Percentiles rank a stretch among this genome's conserved stretches.
Evolutionary conservation across 2,888 invertebrate species (phyloP).

Genomic region (Leptinotarsa rubiginosa): DNA sequence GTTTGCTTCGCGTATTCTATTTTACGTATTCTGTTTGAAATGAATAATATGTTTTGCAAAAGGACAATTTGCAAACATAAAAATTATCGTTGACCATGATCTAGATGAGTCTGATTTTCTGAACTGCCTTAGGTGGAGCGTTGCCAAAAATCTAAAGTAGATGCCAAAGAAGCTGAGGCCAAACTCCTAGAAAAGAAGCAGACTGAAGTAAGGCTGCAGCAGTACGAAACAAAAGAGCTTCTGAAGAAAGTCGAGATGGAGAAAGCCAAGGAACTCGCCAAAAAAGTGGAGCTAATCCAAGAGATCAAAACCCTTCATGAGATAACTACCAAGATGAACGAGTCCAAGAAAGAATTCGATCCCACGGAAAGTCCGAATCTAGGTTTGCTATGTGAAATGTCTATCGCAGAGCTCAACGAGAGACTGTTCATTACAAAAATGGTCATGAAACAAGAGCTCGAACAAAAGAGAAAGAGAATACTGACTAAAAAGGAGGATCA

Average conservation of each 20-base stretch:
- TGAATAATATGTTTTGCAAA: too few species aligned
- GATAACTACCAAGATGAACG: constrained; percentile 56
- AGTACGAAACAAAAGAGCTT: constrained; percentile 67
- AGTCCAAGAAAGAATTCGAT: constrained; percentile 68
- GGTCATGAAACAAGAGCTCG: constrained; percentile 69
- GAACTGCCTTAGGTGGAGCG: constrained; percentile 63
- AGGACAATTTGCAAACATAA: background rate
- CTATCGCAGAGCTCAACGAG: constrained; percentile 73
- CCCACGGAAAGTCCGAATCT: constrained; percentile 71
- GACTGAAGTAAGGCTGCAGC: constrained; percentile 66
- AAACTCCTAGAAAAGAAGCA: constrained; percentile 70
- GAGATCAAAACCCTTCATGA: constrained; percentile 64
- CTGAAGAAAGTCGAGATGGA: constrained; percentile 56
- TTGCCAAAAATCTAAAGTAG: constrained; percentile 65
- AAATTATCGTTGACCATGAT: background rate
- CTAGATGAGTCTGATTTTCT: background rate
- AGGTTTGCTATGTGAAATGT: constrained; percentile 75
- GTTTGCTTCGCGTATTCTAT: too few species aligned
- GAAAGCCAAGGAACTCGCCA: constrained; percentile 61
- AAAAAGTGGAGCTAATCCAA: constrained; percentile 64
- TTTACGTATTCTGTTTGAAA: too few species aligned
- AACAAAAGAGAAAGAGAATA: constrained; percentile 67
- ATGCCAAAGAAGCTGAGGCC: constrained; percentile 69
- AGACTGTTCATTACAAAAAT: constrained; percentile 68
- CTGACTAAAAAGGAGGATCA: constrained; percentile 65